Evolutionary conservation across 1,140 invertebrate species (phyloP), one percentile per base, ranked within the genome.

Genomic region (Chrysomallon squamiferum): DNA sequence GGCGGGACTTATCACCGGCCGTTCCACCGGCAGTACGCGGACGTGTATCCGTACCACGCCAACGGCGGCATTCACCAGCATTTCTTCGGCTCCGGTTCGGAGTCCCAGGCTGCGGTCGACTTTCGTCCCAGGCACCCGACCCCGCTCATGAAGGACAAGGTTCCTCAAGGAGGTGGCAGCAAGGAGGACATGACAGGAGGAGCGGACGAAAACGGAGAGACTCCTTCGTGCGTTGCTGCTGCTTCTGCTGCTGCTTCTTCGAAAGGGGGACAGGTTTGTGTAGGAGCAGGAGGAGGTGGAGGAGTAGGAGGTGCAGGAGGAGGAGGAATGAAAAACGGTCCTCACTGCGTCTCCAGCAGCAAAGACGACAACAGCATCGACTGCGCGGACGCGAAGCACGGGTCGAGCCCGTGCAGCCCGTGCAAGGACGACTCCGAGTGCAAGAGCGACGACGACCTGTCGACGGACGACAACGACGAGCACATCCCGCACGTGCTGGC

Each of bases 401-500:
- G 61, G 29, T 47, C 65, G 11, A 57, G 62, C 41, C 68, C 75
- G 11, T 66, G 66, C 59, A 72, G 54, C 3, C 62, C 67, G 2
- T 33, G 29, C 0, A 45, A 66, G 22, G 57, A 67, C 20, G 62
- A 52, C 43, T 41, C 29, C 32, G 60, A 62, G 38, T 45, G 58
- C 32, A 54, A 63, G 47, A 62, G 65, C 45, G 65, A 69, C 66
- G 52, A 62, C 4, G 68, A 71, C 62, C 58, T 69, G 35, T 69
- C 70, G 9, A 72, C 74, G 5, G 79, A 83, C 47, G 76, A 75
- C 0, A 61, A 64, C 3, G 79, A 81, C 27, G 80, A 84, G 5
- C 79, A 86, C 56, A 74, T 82, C 41, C 78, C 79, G 0, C 86
- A 87, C 73, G 86, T 87, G 18, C 73, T 86, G 6, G 86, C 83